Percentiles rank a stretch among this genome's conserved stretches.
Conservation (phyloP, 2,113 vertebrate genomes). For the Phyllostomus discolor region DNA sequence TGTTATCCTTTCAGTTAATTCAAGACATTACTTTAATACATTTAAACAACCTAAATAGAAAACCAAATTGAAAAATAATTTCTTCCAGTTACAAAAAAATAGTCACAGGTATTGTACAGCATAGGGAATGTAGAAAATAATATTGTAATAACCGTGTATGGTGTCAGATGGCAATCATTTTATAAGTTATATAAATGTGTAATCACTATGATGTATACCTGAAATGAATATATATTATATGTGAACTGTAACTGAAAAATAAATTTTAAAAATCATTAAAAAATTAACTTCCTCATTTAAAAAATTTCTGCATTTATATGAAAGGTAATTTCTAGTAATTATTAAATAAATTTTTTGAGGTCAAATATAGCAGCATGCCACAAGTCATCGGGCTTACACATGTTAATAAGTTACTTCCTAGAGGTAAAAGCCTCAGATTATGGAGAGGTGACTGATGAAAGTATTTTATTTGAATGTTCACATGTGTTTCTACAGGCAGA, state of each 20-base stretch:
- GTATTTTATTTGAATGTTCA: constrained; percentile 17
- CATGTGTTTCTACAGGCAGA: not conserved
- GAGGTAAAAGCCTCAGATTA: not conserved
- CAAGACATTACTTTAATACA: not conserved
- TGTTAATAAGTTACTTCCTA: not conserved
- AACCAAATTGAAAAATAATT: constrained; percentile 4
- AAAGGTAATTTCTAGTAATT: not conserved
- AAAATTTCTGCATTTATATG: not conserved
- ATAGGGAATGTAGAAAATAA: not conserved
- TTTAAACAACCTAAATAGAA: constrained; percentile 6
- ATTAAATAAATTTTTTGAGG: not conserved
- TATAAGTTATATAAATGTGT: not conserved
- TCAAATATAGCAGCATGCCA: not conserved
- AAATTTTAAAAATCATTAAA: not conserved
- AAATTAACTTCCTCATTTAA: not conserved
- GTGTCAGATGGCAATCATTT: not conserved
- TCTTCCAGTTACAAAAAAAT: not conserved
- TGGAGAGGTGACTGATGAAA: not conserved
- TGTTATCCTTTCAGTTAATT: not conserved
- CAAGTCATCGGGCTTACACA: not conserved
- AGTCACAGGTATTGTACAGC: not conserved
- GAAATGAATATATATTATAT: not conserved
- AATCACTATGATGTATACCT: not conserved
- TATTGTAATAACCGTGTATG: not conserved
- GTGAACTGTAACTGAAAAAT: not conserved